Evolutionary conservation across 2,888 invertebrate genomes (phyloP).

Genomic region (Brachypalpus laphriformis): DNA sequence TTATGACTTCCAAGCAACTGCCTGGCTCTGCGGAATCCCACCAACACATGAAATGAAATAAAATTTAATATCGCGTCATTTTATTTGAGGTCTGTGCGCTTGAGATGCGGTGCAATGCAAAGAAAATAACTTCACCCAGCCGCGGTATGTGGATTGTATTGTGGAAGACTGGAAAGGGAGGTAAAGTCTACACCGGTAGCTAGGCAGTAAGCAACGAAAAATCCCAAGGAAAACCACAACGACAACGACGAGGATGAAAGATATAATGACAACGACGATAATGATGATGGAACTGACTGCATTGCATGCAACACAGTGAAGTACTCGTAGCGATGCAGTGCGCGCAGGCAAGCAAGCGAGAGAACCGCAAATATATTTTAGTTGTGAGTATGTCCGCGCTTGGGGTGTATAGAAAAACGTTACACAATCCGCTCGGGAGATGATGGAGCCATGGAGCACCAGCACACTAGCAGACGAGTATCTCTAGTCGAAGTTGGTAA

Average conservation of each 20-base stretch:
- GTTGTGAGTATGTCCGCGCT: neutral
- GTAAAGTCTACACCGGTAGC: slow-evolving; percentile 47
- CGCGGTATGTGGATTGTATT: slow-evolving; percentile 23
- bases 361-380: slow-evolving; percentile 44
- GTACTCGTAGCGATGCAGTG: neutral
- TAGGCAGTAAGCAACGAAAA: slow-evolving; percentile 9
- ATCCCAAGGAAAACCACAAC: slow-evolving; percentile 55
- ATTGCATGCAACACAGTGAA: slow-evolving; percentile 35
- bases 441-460: slow-evolving; percentile 39
- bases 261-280: slow-evolving; percentile 52
- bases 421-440: slow-evolving; percentile 56
- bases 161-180: neutral
- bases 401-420: slow-evolving; percentile 35
- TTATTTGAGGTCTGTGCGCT: slow-evolving; percentile 38
- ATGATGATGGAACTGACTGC: slow-evolving; percentile 63
- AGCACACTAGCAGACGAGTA: neutral
- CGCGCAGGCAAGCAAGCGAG: slow-evolving; percentile 22
- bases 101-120: neutral
- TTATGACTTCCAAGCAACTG: slow-evolving; percentile 33
- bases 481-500: slow-evolving; percentile 14
- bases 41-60: slow-evolving; percentile 43
- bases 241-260: slow-evolving; percentile 27
- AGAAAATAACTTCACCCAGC: slow-evolving; percentile 30
- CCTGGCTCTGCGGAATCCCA: slow-evolving; percentile 42
- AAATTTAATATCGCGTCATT: slow-evolving; percentile 64